Percentiles rank a stretch among this genome's conserved stretches.
Conservation (phyloP, 2,888 invertebrate genomes). For the Agrochola circellaris region DNA sequence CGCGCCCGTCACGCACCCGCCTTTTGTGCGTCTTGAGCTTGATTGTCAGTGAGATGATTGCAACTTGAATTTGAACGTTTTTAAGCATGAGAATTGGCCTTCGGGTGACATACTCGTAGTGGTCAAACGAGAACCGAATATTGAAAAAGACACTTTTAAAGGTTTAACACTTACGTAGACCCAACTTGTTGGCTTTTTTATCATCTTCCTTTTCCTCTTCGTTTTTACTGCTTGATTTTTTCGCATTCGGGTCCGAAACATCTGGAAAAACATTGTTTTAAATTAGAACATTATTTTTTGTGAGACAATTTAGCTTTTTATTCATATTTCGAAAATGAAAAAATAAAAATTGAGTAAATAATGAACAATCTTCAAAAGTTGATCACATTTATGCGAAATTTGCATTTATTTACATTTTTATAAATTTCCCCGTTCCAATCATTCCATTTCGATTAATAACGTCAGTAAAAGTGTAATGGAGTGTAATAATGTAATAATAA, state of each 20-base stretch:
- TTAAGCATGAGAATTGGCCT: not conserved
- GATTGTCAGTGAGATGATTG: not conserved
- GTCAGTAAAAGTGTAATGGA: conserved; percentile 4
- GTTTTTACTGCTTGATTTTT: conserved; percentile 86
- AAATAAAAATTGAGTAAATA: not conserved
- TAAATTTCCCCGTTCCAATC: not conserved
- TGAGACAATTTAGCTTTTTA: not conserved
- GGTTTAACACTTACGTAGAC: conserved; percentile 76
- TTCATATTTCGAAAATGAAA: not conserved
- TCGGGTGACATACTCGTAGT: too few species aligned
- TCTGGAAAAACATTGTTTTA: conserved; percentile 75
- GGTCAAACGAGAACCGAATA: not conserved
- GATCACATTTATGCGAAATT: too few species aligned
- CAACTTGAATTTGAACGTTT: not conserved
- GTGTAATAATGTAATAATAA: not conserved
- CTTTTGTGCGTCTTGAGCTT: too few species aligned
- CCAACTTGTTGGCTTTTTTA: conserved; percentile 72
- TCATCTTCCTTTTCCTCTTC: conserved; percentile 82
- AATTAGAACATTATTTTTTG: not conserved
- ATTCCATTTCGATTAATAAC: not conserved
- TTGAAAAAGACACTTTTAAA: rapidly evolving
- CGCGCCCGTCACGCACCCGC: too few species aligned
- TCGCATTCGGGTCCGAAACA: conserved; percentile 83
- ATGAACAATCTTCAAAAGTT: not conserved
- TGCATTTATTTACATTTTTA: too few species aligned